Evolutionary conservation across 2,113 vertebrate genomes (phyloP).

Genomic region (Upupa epops): DNA sequence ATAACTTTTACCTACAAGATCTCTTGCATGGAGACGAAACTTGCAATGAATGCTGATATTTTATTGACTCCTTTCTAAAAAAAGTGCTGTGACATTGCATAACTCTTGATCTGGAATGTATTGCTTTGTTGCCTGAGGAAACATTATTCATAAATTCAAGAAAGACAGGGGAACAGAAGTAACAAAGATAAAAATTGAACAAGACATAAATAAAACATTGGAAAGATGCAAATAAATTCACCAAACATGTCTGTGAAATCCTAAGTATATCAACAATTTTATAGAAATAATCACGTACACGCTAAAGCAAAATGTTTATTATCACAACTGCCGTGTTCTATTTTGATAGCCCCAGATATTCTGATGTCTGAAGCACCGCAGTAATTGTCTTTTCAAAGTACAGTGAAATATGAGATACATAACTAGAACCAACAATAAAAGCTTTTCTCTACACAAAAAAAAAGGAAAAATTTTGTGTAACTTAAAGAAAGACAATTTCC

Average conservation of each 20-base stretch:
- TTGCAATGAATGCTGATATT: slow-evolving; percentile 29
- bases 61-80: slow-evolving; percentile 31
- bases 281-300: slow-evolving; percentile 46
- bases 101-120: slow-evolving; percentile 33
- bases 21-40: background rate
- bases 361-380: background rate
- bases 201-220: slow-evolving; percentile 56
- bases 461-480: background rate
- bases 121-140: slow-evolving; percentile 47
- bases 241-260: slow-evolving; percentile 18
- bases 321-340: background rate
- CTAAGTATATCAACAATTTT: slow-evolving; percentile 6
- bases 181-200: slow-evolving; percentile 41
- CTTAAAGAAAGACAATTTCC: slow-evolving; percentile 4
- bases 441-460: background rate
- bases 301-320: slow-evolving; percentile 44
- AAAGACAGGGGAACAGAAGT: slow-evolving; percentile 30
- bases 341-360: slow-evolving; percentile 24
- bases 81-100: slow-evolving; percentile 5
- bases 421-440: background rate
- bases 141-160: slow-evolving; percentile 59
- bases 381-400: slow-evolving; percentile 19
- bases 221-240: slow-evolving; percentile 49
- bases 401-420: background rate
- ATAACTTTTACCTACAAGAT: slow-evolving; percentile 23